Conservation (phyloP, 1,140 invertebrate genomes). For the Camponotus floridanus region DNA sequence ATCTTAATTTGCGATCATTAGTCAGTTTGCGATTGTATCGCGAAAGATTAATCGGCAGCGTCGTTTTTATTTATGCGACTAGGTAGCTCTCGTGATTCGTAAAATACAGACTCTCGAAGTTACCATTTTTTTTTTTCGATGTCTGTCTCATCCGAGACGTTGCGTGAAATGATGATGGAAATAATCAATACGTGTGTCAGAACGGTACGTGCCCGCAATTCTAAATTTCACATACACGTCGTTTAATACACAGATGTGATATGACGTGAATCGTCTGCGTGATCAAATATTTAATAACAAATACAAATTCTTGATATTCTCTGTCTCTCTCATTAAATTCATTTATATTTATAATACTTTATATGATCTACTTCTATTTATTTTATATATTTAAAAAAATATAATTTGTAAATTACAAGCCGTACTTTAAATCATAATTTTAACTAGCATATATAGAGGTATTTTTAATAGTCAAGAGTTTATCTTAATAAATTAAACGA, state of each 20-base stretch:
- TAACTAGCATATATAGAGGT: neutral
- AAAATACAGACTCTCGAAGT: neutral
- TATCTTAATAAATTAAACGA: neutral
- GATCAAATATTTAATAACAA: neutral
- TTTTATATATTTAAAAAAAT: neutral
- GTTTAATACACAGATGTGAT: neutral
- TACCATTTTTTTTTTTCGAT: neutral
- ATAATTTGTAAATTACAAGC: neutral
- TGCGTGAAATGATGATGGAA: neutral
- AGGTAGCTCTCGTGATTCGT: neutral
- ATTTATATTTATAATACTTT: too few relatives aligned
- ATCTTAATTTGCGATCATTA: neutral
- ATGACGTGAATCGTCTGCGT: neutral
- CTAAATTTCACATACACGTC: neutral
- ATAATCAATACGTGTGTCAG: neutral
- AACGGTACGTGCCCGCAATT: neutral
- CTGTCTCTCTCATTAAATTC: neutral
- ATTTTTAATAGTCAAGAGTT: neutral
- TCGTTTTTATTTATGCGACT: neutral
- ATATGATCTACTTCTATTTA: neutral
- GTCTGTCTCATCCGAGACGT: neutral
- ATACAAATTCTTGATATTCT: neutral
- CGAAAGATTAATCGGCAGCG: constrained; percentile 3
- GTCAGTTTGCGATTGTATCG: neutral
- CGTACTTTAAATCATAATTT: neutral